Evolutionary conservation across 2,113 vertebrate genomes (phyloP).

Genomic region (Hucho hucho): DNA sequence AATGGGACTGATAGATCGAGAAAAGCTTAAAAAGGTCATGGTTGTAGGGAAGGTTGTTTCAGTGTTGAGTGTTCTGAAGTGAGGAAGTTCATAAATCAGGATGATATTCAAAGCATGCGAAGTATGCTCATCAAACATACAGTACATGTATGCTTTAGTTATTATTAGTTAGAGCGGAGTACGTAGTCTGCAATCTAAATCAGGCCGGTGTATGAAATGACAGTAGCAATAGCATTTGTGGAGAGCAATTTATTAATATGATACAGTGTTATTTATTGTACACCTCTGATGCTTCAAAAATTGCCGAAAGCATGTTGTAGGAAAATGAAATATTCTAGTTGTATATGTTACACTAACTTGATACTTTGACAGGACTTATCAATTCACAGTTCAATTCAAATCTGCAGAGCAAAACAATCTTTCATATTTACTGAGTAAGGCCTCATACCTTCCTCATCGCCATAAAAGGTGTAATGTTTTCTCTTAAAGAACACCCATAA

Average conservation of each 20-base stretch:
- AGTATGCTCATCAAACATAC: no score
- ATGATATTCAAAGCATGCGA: no score
- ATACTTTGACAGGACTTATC: background rate
- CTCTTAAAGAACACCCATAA: constrained; percentile 31
- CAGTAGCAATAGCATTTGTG: no score
- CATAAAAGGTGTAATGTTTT: constrained; percentile 28
- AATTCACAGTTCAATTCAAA: background rate
- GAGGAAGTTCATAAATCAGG: no score
- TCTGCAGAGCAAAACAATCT: background rate
- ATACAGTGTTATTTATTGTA: background rate
- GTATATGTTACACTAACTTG: background rate
- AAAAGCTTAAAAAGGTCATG: background rate
- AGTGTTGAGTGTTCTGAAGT: background rate
- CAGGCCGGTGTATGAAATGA: no score
- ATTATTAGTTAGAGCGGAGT: no score
- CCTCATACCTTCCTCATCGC: background rate
- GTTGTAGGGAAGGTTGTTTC: no score
- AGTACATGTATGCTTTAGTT: no score
- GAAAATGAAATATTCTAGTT: background rate
- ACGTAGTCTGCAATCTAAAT: no score
- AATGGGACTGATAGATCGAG: background rate
- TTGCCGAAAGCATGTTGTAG: background rate
- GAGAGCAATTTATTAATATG: background rate
- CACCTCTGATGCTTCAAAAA: background rate
- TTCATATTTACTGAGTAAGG: background rate